Evolutionary conservation across 2,888 invertebrate genomes (phyloP).

Genomic region (Cenopis cana): DNA sequence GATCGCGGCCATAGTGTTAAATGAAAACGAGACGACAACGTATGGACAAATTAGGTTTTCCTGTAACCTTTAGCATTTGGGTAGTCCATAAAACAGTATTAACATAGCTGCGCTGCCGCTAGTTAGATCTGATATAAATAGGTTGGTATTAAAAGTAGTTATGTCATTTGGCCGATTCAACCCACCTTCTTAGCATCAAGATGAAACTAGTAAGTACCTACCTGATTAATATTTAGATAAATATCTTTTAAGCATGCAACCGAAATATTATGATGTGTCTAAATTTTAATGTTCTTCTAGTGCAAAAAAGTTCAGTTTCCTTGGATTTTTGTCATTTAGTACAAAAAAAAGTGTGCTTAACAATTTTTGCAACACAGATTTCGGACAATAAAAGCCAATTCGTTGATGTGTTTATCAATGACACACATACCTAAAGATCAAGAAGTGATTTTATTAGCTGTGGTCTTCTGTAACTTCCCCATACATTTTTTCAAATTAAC

Average conservation of each 20-base stretch:
- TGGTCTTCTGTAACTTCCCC: too few species aligned
- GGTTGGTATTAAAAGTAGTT: slow-evolving; percentile 48
- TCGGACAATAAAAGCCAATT: too few species aligned
- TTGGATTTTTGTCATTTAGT: too few species aligned
- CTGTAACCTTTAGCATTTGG: neutral
- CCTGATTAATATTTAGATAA: neutral
- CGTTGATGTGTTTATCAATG: too few species aligned
- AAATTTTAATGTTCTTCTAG: neutral
- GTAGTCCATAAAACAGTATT: neutral
- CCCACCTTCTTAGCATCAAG: slow-evolving; percentile 1
- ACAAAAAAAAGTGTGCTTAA: too few species aligned
- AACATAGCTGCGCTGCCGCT: neutral
- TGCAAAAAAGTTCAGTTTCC: too few species aligned
- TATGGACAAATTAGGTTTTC: neutral
- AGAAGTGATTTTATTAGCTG: too few species aligned
- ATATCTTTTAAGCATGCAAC: too few species aligned
- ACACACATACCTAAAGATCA: too few species aligned
- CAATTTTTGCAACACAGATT: too few species aligned
- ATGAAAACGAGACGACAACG: neutral
- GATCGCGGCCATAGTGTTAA: too few species aligned
- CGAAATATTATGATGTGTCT: neutral
- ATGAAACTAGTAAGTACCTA: slow-evolving; percentile 52
- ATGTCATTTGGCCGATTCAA: slow-evolving; percentile 6
- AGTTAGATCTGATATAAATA: slow-evolving; percentile 21
- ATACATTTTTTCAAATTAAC: too few species aligned